Evolutionary conservation across 1,140 invertebrate species (phyloP).

Genomic region (Heliconius hewitsoni): DNA sequence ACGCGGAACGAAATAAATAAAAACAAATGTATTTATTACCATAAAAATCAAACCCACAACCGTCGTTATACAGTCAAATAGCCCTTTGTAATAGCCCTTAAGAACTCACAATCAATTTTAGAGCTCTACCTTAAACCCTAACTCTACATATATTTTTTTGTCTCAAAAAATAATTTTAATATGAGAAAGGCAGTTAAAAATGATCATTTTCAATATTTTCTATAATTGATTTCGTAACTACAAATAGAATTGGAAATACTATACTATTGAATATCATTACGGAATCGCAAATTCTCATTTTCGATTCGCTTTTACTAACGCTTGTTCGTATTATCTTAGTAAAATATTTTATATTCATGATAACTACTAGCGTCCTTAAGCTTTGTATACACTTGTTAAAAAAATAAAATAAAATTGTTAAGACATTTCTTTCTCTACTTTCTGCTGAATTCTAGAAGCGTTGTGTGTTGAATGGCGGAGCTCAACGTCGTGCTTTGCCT

Average conservation of each 20-base stretch:
- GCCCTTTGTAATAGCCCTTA: no score
- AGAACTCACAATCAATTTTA: not conserved
- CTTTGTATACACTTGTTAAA: constrained; percentile 4
- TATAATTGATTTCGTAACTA: constrained; percentile 1
- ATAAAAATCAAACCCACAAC: no score
- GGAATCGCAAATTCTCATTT: constrained; percentile 31
- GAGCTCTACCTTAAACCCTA: not conserved
- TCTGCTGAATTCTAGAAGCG: no score
- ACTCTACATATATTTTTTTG: not conserved
- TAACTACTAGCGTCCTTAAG: constrained; percentile 30
- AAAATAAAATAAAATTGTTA: no score
- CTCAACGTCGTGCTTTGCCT: no score
- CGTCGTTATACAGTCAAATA: no score
- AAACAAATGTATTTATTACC: no score
- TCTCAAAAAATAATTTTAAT: not conserved
- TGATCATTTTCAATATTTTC: not conserved
- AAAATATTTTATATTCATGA: constrained; percentile 36
- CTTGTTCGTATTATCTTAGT: constrained; percentile 33
- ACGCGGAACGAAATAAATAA: no score
- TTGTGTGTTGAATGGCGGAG: no score
- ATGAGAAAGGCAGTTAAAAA: not conserved
- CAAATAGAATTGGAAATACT: constrained; percentile 8
- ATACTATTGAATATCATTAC: constrained; percentile 15
- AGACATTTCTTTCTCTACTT: no score
- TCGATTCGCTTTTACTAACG: constrained; percentile 34